Evolutionary conservation across 2,113 vertebrate genomes (phyloP), one percentile per base, ranked within the genome.

Genomic region (Ictalurus punctatus): DNA sequence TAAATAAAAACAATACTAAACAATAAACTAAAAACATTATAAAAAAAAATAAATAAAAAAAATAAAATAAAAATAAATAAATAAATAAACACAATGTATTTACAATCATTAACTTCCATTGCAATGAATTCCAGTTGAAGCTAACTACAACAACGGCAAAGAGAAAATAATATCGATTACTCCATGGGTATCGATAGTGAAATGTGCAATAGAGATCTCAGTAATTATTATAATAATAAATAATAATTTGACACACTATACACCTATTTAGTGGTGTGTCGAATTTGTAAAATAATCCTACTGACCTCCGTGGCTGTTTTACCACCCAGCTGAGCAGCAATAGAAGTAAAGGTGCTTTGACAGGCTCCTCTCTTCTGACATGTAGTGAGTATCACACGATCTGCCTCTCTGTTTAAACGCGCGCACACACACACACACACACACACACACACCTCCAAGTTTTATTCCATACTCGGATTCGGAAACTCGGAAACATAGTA

Each of bases 321-420:
- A 92, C 97, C 97, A 76, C 96, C 96, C 73, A 99, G 93, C 54
- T 96, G 96, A 86, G 94, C 89, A 0, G 98, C 97, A 90, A 99
- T 95, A 58, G 93, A 90, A 0, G 92, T 92, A 90, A 99, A 99
- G 0, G 98, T 98, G n/a, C 94, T 96, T 1, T 93, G 91, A 2
- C 94, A 97, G 37, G 98, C 97, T 89, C 98, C 97, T 44, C 90
- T 94, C 92, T 96, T 96, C 94, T 98, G 97, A 78, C 98, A 99
- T 88, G 95, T 92, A 1, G 96, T 98, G 16, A 99, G 95, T 90
- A 99, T 98, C 74, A 96, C 93, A 0, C 97, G 96, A 93, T 99
- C 98, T 0, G 96, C 97, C 86, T 99, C 98, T 80, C 98, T 99
- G 91, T 25, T 87, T 14, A 87, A 23, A 93, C 48, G 58, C 27